Conservation (phyloP, 30 jellyfish, hydroid and myxozoan genomes). For the Haliclystus octoradiatus region DNA sequence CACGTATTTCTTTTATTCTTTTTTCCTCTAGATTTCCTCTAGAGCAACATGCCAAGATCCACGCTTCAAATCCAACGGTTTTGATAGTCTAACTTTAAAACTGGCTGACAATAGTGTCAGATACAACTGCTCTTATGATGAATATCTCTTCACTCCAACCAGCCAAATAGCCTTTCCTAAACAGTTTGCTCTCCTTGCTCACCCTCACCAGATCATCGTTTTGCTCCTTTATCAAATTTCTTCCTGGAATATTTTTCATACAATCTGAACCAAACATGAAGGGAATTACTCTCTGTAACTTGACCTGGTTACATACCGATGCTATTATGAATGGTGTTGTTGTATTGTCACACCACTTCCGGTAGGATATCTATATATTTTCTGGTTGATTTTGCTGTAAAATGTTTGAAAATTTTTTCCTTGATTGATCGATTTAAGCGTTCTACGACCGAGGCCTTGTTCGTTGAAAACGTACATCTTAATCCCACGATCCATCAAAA, state of each 20-base stretch:
- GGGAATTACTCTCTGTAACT: background rate
- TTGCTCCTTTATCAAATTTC: background rate
- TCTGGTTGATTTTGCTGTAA: background rate
- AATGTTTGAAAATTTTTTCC: background rate
- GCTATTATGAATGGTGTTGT: background rate
- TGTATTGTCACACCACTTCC: background rate
- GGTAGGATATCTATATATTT: background rate
- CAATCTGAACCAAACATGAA: background rate
- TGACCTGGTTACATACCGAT: background rate
- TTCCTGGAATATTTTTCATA: background rate
- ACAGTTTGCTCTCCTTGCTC: background rate
- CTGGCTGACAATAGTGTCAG: no score
- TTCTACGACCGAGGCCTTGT: background rate
- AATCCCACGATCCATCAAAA: background rate
- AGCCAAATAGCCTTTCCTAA: background rate
- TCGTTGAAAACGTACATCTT: background rate
- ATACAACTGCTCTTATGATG: background rate
- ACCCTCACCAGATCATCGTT: background rate
- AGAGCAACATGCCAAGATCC: constrained; percentile 13
- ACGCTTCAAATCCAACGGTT: constrained; percentile 15
- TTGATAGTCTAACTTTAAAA: constrained; percentile 7
- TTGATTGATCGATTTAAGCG: background rate
- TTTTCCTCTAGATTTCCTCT: background rate
- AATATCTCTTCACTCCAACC: background rate
- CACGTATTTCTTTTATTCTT: constrained; percentile 2